Conservation (phyloP, 37 sponge, comb jelly and placozoan species). For the Lycopodina hypogea region DNA sequence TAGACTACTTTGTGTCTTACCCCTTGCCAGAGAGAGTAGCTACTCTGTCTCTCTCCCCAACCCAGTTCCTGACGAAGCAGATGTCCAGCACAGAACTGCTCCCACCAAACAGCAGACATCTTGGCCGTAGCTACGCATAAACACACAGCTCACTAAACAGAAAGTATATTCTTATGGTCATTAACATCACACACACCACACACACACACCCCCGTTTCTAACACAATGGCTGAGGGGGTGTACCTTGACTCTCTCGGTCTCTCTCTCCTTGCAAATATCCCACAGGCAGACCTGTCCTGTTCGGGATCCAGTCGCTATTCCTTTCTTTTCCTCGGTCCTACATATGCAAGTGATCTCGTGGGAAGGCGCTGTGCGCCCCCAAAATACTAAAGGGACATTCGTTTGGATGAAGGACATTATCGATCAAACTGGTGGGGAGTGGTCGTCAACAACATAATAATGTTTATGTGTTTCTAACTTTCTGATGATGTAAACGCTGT, state of each 20-base stretch:
- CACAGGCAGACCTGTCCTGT: constrained; percentile 83
- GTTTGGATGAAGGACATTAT: constrained; percentile 65
- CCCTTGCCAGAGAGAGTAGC: constrained; percentile 51
- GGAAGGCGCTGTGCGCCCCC: constrained; percentile 72
- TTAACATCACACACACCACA: background rate
- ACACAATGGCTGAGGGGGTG: background rate
- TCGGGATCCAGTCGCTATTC: constrained; percentile 73
- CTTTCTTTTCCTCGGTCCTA: constrained; percentile 45
- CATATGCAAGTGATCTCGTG: constrained; percentile 75
- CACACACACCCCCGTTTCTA: background rate
- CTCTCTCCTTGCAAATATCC: constrained; percentile 52
- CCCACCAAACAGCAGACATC: constrained; percentile 58
- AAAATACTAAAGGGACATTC: constrained; percentile 82
- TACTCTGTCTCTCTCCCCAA: constrained; percentile 55
- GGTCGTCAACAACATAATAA: no score
- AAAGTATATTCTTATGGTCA: background rate
- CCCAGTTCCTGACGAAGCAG: constrained; percentile 65
- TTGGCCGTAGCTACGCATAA: constrained; percentile 38
- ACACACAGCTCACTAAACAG: background rate
- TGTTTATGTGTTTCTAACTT: no score
- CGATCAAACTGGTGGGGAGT: no score
- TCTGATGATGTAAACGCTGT: no score
- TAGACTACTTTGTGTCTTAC: constrained; percentile 10
- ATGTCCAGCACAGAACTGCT: constrained; percentile 29
- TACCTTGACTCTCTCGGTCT: constrained; percentile 33